phyloP scores from a whole-genome alignment of 1,140 invertebrate genomes.

The Onthophagus taurus region DNA sequence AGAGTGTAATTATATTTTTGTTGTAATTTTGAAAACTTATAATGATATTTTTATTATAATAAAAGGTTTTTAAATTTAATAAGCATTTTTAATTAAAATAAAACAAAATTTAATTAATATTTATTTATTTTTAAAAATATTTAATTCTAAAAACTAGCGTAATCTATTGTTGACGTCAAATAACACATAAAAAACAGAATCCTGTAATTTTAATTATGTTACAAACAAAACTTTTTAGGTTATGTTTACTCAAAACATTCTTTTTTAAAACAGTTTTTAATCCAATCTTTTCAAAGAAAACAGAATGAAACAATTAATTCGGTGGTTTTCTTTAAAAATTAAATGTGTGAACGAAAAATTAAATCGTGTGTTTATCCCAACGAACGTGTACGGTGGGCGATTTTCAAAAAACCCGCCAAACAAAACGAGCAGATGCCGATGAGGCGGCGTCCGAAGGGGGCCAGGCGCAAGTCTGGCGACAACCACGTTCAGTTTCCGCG shows the following conservation, averaged over 20 bases:
- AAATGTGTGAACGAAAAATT: no score
- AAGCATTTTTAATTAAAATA: no score
- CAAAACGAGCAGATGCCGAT: slow-evolving; percentile 11
- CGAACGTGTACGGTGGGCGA: slow-evolving; percentile 2
- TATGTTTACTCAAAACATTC: no score
- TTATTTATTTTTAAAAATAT: no score
- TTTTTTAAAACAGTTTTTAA: no score
- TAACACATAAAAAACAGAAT: no score
- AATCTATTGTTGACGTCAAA: no score
- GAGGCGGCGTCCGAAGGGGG: slow-evolving; percentile 16
- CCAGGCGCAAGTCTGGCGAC: slow-evolving; percentile 18
- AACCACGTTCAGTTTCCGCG: slow-evolving; percentile 10
- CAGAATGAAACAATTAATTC: background rate
- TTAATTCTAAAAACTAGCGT: no score
- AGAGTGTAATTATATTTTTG: background rate
- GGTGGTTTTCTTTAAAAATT: background rate
- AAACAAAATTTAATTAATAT: no score
- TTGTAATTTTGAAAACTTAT: background rate
- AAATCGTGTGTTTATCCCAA: no score
- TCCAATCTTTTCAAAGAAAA: background rate
- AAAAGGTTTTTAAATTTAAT: slow-evolving; percentile 1
- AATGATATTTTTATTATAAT: slow-evolving; percentile 2
- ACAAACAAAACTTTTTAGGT: no score
- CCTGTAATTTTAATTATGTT: no score
- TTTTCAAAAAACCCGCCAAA: slow-evolving; percentile 16